phyloP scores from a whole-genome alignment of 2,113 vertebrate species.

The Chaenocephalus aceratus region DNA sequence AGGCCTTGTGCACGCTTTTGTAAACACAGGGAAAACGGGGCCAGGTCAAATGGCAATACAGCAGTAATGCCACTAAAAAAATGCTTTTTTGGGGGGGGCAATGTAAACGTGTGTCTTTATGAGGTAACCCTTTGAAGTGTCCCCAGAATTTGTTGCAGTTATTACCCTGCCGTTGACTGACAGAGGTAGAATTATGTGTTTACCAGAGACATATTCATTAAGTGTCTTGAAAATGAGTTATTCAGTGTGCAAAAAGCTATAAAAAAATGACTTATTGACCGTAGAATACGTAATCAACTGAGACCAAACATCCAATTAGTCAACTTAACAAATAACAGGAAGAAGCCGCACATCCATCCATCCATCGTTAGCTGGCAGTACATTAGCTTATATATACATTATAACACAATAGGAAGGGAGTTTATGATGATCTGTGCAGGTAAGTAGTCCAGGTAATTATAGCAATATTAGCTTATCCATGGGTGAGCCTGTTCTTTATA shows the following conservation, averaged over 20 bases:
- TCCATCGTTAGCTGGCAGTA: neutral
- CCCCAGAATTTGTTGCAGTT: neutral
- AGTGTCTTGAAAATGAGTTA: no score
- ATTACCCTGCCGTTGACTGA: no score
- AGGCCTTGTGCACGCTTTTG: constrained; percentile 20
- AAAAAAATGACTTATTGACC: no score
- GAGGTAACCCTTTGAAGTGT: constrained; percentile 1
- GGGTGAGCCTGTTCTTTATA: neutral
- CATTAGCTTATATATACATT: constrained; percentile 14
- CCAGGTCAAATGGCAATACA: constrained; percentile 7
- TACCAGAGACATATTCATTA: no score
- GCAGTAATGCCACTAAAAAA: neutral
- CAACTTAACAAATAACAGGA: no score
- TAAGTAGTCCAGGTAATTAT: constrained; percentile 2
- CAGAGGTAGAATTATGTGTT: no score
- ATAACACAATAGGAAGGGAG: neutral
- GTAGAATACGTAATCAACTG: no score
- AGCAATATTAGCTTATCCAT: neutral
- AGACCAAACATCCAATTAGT: no score
- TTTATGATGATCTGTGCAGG: constrained; percentile 6
- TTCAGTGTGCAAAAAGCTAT: no score
- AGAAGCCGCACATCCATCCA: neutral
- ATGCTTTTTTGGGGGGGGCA: neutral
- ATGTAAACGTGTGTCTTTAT: neutral
- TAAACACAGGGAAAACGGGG: constrained; percentile 4